Percentiles rank a stretch among this genome's conserved stretches.
Evolutionary conservation across 2,797 vertebrate species (phyloP).

Genomic region (Austrolebias charrua): DNA sequence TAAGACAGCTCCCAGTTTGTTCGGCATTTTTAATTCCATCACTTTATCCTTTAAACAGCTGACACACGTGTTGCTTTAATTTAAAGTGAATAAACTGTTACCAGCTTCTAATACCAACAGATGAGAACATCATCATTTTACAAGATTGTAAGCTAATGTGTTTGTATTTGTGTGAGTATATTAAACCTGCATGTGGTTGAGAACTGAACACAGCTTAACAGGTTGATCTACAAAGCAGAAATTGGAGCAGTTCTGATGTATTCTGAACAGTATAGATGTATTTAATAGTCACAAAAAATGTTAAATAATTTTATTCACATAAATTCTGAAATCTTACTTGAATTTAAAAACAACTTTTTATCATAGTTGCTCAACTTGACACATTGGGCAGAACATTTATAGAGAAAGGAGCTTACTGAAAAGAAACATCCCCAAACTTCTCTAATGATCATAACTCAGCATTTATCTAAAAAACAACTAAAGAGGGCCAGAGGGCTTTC

Average conservation of each 20-base stretch:
- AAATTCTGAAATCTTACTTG: too few species aligned
- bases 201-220: too few species aligned
- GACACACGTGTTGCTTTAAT: constrained; percentile 50
- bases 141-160: constrained; percentile 15
- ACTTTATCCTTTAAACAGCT: constrained; percentile 62
- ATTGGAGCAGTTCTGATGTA: neutral
- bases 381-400: too few species aligned
- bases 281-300: neutral
- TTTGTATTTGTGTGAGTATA: constrained; percentile 29
- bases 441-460: neutral
- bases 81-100: constrained; percentile 48
- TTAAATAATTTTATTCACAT: too few species aligned
- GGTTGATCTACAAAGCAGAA: too few species aligned
- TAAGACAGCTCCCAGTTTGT: constrained; percentile 77
- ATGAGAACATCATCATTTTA: constrained; percentile 27
- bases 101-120: constrained; percentile 26
- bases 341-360: too few species aligned
- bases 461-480: neutral
- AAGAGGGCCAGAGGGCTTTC: neutral
- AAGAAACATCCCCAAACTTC: too few species aligned
- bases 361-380: too few species aligned
- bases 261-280: neutral
- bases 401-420: too few species aligned
- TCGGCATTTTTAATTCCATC: constrained; percentile 75
- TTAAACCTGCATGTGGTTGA: constrained; percentile 8